phyloP scores from a whole-genome alignment of 2,888 invertebrate genomes.

The Dicyrtoma fusca region DNA sequence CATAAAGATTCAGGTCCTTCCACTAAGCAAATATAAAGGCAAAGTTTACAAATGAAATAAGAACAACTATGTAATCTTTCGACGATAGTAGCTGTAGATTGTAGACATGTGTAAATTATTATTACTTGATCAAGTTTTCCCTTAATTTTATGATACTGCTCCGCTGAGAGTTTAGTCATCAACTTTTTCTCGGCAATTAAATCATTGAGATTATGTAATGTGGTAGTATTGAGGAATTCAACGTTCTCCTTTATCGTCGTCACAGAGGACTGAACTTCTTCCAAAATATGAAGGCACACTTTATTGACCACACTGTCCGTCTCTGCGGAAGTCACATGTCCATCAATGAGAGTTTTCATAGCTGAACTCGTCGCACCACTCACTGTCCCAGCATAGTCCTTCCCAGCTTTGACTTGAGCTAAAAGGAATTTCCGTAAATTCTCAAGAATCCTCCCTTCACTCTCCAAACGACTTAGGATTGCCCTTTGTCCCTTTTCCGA shows the following conservation, averaged over 20 bases:
- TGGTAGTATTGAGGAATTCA: constrained; percentile 79
- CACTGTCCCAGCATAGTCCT: constrained; percentile 85
- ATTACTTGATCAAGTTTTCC: constrained; percentile 53
- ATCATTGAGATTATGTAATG: constrained; percentile 77
- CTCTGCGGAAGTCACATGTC: constrained; percentile 58
- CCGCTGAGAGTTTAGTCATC: constrained; percentile 82
- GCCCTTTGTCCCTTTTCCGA: constrained; percentile 90
- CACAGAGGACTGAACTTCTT: constrained; percentile 84
- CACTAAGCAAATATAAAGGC: not conserved
- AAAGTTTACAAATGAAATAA: not conserved
- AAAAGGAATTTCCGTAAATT: constrained; percentile 85
- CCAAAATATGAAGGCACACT: constrained; percentile 66
- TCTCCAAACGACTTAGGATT: constrained; percentile 84
- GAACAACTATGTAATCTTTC: no score
- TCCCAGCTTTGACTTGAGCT: constrained; percentile 86
- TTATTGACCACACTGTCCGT: constrained; percentile 51
- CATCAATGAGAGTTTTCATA: constrained; percentile 74
- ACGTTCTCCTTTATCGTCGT: constrained; percentile 81
- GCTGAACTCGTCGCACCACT: constrained; percentile 80
- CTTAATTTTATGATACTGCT: constrained; percentile 79
- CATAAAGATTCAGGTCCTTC: no score
- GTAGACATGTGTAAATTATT: no score
- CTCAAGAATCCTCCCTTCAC: constrained; percentile 88
- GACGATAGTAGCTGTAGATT: no score
- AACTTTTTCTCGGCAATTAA: constrained; percentile 86